phyloP scores from a whole-genome alignment of 53 echinoderm and acorn worm species.

The Actinopyga echinites region DNA sequence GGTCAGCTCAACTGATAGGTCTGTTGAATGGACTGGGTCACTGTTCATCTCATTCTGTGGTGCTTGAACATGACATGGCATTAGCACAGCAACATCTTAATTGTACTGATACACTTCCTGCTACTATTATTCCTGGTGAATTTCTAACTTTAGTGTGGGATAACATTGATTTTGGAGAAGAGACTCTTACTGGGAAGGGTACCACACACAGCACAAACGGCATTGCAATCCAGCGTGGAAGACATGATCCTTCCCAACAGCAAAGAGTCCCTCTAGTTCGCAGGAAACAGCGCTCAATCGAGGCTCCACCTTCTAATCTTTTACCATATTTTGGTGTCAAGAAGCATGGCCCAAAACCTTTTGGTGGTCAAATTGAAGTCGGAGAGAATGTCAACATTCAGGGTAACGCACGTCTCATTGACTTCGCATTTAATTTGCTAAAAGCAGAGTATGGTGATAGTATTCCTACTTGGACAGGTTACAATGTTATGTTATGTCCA shows the following conservation, averaged over 20 bases:
- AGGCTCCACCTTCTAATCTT: slow-evolving; percentile 39
- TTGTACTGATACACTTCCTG: slow-evolving; percentile 1
- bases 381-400: slow-evolving; percentile 24
- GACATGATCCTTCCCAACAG: slow-evolving; percentile 23
- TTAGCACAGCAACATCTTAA: slow-evolving; percentile 35
- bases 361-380: slow-evolving; percentile 11
- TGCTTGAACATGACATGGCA: slow-evolving; percentile 60
- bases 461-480: slow-evolving; percentile 27
- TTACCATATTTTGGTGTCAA: slow-evolving; percentile 55
- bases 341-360: slow-evolving; percentile 46
- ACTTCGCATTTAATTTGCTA: background rate
- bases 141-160: slow-evolving; percentile 39
- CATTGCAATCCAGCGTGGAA: slow-evolving; percentile 26
- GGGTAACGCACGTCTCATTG: background rate
- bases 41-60: slow-evolving; percentile 19
- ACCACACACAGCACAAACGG: slow-evolving; percentile 54
- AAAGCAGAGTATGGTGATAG: background rate
- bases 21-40: slow-evolving; percentile 61
- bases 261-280: slow-evolving; percentile 21
- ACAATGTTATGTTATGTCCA: slow-evolving; percentile 1
- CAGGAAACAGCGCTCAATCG: slow-evolving; percentile 37
- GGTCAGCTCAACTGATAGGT: slow-evolving; percentile 45
- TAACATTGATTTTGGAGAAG: slow-evolving; percentile 43
- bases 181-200: slow-evolving; percentile 23
- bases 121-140: background rate